A percentile compares a stretch with the other conserved stretches of the same genome.
phyloP scores from a whole-genome alignment of 1,140 invertebrate species.

The Cherax quadricarinatus region DNA sequence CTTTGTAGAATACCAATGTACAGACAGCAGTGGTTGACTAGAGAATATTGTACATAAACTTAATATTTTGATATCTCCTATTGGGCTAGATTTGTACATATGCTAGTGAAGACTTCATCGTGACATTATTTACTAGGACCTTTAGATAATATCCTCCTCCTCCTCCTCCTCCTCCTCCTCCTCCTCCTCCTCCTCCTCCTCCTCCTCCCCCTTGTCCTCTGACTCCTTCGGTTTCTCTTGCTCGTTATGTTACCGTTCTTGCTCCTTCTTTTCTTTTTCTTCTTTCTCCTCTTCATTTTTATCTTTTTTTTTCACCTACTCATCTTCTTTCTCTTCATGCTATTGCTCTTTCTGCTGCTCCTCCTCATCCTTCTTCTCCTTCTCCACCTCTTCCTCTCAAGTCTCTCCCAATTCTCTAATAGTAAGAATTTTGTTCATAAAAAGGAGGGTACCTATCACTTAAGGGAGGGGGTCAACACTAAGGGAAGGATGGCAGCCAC shows the following conservation, averaged over 20 bases:
- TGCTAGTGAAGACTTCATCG: background rate
- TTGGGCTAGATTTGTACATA: slow-evolving; percentile 6
- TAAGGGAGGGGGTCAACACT: too few species aligned
- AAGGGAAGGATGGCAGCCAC: too few species aligned
- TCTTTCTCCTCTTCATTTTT: too few species aligned
- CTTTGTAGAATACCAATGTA: slow-evolving; percentile 14
- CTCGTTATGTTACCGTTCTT: too few species aligned
- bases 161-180: background rate
- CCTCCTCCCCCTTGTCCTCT: background rate
- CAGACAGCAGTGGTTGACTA: slow-evolving; percentile 3
- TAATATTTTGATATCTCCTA: slow-evolving; percentile 38
- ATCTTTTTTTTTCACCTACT: too few species aligned
- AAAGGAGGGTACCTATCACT: too few species aligned
- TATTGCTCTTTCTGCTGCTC: background rate
- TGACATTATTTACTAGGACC: background rate
- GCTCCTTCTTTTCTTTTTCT: background rate
- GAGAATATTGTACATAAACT: slow-evolving; percentile 38
- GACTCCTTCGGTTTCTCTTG: too few species aligned
- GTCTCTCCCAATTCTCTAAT: too few species aligned
- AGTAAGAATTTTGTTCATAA: too few species aligned
- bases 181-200: too few species aligned
- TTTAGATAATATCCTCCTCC: background rate
- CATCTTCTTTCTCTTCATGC: too few species aligned
- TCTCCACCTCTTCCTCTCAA: too few species aligned
- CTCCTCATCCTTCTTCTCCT: background rate